phyloP scores from a whole-genome alignment of 2,113 vertebrate species.

The Cyprinodon brontotheroides region DNA sequence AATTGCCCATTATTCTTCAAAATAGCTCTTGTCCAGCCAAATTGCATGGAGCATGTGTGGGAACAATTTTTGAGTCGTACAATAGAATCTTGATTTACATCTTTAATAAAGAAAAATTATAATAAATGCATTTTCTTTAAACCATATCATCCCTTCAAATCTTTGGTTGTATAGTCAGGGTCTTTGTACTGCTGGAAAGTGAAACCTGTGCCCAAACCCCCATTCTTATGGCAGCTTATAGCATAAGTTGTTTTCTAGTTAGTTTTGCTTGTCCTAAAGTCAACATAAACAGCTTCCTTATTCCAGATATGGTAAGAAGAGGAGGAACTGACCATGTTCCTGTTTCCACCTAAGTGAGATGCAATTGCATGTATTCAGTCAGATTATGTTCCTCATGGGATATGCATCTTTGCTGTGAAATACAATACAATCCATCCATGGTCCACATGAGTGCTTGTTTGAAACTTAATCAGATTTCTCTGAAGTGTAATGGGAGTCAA shows the following conservation, averaged over 20 bases:
- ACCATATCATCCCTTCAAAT: background rate
- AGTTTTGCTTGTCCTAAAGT: background rate
- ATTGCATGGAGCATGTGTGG: background rate
- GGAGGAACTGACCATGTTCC: slow-evolving; percentile 1
- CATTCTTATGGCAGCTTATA: background rate
- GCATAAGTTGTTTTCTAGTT: background rate
- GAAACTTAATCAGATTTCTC: slow-evolving; percentile 70
- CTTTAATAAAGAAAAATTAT: background rate
- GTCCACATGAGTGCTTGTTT: slow-evolving; percentile 60
- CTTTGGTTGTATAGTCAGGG: background rate
- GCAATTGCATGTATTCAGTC: slow-evolving; percentile 53
- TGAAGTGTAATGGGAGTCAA: slow-evolving; percentile 61
- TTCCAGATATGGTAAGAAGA: background rate
- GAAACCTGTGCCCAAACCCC: background rate
- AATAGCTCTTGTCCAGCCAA: background rate
- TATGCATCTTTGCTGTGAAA: slow-evolving; percentile 60
- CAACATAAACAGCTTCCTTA: background rate
- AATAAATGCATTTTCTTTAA: background rate
- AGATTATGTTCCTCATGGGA: slow-evolving; percentile 68
- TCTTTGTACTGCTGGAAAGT: background rate
- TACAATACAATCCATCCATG: slow-evolving; percentile 53
- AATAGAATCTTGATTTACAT: background rate
- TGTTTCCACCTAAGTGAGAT: slow-evolving; percentile 40
- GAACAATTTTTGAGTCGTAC: background rate
- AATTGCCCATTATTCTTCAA: background rate